phyloP scores from a whole-genome alignment of 2,113 vertebrate species.

The Caloenas nicobarica region DNA sequence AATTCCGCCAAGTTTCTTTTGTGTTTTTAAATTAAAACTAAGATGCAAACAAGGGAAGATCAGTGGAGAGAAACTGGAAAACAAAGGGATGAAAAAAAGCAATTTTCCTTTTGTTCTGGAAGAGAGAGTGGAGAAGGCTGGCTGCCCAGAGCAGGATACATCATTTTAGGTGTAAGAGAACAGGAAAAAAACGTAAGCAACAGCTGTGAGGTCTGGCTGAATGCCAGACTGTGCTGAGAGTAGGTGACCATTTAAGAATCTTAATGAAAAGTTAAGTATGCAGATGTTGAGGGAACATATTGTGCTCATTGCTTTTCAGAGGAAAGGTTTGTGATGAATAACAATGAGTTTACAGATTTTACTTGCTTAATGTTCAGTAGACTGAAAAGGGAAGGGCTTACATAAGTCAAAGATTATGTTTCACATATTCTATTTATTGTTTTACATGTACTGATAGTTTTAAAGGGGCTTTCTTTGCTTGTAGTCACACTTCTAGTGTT shows the following conservation, averaged over 20 bases:
- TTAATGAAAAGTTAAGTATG: neutral
- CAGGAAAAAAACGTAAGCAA: neutral
- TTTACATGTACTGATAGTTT: neutral
- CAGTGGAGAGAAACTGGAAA: neutral
- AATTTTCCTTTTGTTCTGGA: neutral
- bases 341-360: neutral
- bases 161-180: neutral
- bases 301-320: neutral
- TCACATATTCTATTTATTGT: neutral
- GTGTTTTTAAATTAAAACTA: neutral
- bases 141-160: neutral
- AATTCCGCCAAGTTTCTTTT: neutral
- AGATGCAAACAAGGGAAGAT: neutral
- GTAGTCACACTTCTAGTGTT: neutral
- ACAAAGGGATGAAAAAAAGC: accelerated
- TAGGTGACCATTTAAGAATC: neutral
- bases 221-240: neutral
- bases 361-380: neutral
- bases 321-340: neutral
- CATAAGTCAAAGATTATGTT: neutral
- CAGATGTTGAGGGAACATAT: neutral
- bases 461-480: neutral
- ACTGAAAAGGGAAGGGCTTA: neutral
- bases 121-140: neutral
- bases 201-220: neutral